Evolutionary conservation across 2,113 vertebrate genomes (phyloP).

Genomic region (Excalfactoria chinensis): DNA sequence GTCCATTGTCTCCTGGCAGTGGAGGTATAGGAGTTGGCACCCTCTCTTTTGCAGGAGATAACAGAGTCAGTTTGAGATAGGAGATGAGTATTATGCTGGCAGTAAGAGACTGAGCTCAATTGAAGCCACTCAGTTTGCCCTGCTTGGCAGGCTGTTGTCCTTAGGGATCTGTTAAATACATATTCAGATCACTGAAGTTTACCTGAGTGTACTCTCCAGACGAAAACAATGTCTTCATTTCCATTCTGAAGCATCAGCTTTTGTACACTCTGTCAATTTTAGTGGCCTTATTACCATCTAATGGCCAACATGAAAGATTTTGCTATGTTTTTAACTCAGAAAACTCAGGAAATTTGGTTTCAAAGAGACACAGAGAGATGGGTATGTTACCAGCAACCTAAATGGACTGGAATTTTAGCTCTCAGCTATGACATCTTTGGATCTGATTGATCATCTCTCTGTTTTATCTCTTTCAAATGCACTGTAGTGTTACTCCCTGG

Average conservation of each 20-base stretch:
- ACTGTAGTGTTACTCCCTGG: background rate
- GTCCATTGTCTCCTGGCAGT: background rate
- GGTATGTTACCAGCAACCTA: background rate
- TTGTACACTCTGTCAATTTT: fast-evolving
- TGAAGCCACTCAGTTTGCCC: background rate
- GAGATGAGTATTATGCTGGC: background rate
- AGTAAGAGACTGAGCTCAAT: background rate
- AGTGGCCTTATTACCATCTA: background rate
- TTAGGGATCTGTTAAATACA: background rate
- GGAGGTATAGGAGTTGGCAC: background rate
- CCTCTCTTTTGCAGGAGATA: background rate
- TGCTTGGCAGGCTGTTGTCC: background rate
- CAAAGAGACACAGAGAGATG: background rate
- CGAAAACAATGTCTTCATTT: background rate
- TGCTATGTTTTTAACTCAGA: background rate
- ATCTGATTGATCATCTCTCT: background rate
- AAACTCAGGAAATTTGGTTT: background rate
- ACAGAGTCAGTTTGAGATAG: background rate
- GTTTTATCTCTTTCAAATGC: background rate
- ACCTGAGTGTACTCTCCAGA: background rate
- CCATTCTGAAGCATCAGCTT: background rate
- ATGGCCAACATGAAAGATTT: background rate
- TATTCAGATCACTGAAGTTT: background rate
- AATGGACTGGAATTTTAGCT: background rate
- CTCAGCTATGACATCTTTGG: background rate